A percentile compares a stretch with the other conserved stretches of the same genome.
Conservation (phyloP, 2,113 vertebrate species). For the Percina caprodes region DNA sequence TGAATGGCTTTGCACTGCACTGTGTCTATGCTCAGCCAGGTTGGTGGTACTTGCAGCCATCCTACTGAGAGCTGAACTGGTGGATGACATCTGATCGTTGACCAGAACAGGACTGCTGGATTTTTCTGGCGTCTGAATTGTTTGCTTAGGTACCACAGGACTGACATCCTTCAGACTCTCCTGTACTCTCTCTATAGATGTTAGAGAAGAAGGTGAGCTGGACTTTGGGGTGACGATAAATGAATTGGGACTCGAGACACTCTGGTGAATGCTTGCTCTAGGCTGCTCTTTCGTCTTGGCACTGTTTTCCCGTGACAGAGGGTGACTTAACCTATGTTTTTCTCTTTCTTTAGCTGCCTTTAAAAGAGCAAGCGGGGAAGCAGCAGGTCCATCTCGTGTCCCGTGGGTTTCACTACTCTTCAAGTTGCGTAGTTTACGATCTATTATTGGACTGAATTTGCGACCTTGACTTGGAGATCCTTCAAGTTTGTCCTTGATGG, state of each 20-base stretch:
- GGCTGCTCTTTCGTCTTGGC: conserved; percentile 56
- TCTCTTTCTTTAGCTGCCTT: conserved; percentile 92
- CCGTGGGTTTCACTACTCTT: conserved; percentile 65
- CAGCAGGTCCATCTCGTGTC: conserved; percentile 46
- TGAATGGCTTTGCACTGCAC: conserved; percentile 7
- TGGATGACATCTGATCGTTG: conserved; percentile 1
- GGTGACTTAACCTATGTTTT: conserved; percentile 74
- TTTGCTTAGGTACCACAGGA: not conserved
- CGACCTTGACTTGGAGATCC: conserved; percentile 25
- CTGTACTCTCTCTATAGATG: conserved; percentile 33
- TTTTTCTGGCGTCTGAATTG: conserved; percentile 30
- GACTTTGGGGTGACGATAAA: conserved; percentile 83
- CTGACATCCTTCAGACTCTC: conserved; percentile 25
- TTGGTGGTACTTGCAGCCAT: conserved; percentile 17
- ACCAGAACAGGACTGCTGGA: conserved; percentile 19
- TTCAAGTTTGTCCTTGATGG: conserved; percentile 40
- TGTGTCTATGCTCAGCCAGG: conserved; percentile 29
- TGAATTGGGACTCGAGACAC: conserved; percentile 80
- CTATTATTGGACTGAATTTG: conserved; percentile 75
- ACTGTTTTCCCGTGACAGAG: conserved; percentile 67
- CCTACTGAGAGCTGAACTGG: conserved; percentile 16
- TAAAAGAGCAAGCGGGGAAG: conserved; percentile 92
- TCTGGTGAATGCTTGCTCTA: conserved; percentile 73
- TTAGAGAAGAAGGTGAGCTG: conserved; percentile 37
- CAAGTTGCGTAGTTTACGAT: conserved; percentile 80